phyloP scores from a whole-genome alignment of 2,797 vertebrate species.

The Cyclura pinguis region DNA sequence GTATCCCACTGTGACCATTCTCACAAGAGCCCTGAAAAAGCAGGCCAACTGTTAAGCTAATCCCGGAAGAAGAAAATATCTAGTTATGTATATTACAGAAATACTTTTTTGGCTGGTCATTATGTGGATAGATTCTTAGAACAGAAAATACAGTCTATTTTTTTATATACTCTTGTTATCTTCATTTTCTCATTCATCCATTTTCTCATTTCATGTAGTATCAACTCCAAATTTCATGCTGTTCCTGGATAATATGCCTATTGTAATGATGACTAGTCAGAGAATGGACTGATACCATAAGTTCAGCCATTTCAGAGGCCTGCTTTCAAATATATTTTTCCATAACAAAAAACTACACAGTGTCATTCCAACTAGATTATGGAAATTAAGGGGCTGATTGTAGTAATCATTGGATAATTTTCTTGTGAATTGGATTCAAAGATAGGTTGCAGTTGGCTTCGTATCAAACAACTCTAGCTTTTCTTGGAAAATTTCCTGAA shows the following conservation, averaged over 20 bases:
- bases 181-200: slow-evolving; percentile 11
- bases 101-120: background rate
- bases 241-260: background rate
- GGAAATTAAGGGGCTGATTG: background rate
- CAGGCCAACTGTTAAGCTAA: no score
- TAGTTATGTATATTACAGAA: background rate
- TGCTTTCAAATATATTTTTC: background rate
- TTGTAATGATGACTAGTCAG: background rate
- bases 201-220: no score
- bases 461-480: background rate
- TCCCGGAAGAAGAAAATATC: no score
- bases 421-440: slow-evolving; percentile 4
- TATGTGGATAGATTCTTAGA: no score
- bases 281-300: background rate
- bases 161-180: background rate
- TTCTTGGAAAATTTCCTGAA: background rate
- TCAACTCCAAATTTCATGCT: background rate
- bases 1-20: no score
- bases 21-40: no score
- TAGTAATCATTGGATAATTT: background rate
- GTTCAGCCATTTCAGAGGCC: background rate
- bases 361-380: background rate
- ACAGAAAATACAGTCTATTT: no score
- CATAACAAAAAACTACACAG: background rate
- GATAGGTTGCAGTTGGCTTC: background rate